Evolutionary conservation across 2,888 invertebrate species (phyloP).

Genomic region (Tenthredo livida): DNA sequence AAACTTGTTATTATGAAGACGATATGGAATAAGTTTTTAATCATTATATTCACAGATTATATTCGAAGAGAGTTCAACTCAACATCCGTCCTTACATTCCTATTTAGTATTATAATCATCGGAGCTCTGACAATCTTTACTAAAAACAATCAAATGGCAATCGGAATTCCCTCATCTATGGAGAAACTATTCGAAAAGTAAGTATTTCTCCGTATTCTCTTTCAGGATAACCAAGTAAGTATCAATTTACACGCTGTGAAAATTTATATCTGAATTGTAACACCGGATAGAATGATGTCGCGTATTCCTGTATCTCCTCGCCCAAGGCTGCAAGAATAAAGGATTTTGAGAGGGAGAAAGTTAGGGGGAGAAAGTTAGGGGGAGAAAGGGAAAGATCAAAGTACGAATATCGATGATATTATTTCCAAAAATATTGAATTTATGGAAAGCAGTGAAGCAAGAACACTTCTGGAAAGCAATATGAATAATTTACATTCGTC

Average conservation of each 20-base stretch:
- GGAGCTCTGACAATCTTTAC: not conserved
- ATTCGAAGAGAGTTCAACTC: not conserved
- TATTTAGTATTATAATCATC: not conserved
- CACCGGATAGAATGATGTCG: not conserved
- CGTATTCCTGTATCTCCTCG: not conserved
- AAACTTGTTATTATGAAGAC: not conserved
- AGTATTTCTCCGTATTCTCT: not conserved
- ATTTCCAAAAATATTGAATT: not conserved
- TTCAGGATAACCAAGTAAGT: conserved; percentile 14
- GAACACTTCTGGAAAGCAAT: conserved; percentile 2
- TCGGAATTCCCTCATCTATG: not conserved
- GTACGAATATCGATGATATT: not conserved
- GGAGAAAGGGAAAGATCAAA: not conserved
- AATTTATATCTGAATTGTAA: conserved; percentile 6
- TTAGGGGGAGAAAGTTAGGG: no score
- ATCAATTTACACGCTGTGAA: conserved; percentile 9
- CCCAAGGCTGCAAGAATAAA: not conserved
- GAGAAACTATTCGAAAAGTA: not conserved
- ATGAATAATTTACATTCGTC: not conserved
- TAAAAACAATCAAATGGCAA: not conserved
- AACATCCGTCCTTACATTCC: not conserved
- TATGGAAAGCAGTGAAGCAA: not conserved
- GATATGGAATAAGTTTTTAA: not conserved
- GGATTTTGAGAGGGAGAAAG: not conserved
- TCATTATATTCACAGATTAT: not conserved